A percentile compares a stretch with the other conserved stretches of the same genome.
Conservation (phyloP, 2,888 invertebrate species). For the Steinernema hermaphroditum region DNA sequence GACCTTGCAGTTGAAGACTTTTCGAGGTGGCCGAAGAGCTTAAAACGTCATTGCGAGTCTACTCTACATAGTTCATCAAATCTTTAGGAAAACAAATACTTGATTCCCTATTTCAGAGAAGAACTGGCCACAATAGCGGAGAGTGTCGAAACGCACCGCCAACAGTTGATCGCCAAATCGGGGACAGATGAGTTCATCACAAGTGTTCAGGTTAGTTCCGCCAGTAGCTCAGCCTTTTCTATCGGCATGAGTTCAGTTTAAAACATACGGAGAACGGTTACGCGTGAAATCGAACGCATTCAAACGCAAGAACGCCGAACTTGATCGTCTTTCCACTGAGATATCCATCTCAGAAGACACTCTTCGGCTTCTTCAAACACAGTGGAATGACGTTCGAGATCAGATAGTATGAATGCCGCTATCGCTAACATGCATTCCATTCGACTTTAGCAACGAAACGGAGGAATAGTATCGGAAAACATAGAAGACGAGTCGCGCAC, state of each 20-base stretch:
- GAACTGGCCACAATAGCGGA: slow-evolving; percentile 72
- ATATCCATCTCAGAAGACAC: slow-evolving; percentile 78
- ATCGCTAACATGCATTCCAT: not conserved
- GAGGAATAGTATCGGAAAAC: not conserved
- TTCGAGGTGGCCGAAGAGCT: no score
- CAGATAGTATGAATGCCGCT: slow-evolving; percentile 70
- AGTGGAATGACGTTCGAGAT: slow-evolving; percentile 70
- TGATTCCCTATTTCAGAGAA: slow-evolving; percentile 70
- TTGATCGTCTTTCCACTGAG: slow-evolving; percentile 77
- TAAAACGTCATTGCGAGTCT: no score
- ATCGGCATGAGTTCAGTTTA: no score
- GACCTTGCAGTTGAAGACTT: no score
- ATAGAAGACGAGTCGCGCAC: slow-evolving; percentile 38
- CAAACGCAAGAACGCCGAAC: slow-evolving; percentile 79
- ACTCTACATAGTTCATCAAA: no score
- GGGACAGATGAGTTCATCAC: slow-evolving; percentile 50
- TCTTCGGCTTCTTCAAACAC: slow-evolving; percentile 74
- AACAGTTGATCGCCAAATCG: slow-evolving; percentile 40
- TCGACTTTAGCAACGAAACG: not conserved
- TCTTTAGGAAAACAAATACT: not conserved
- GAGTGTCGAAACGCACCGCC: slow-evolving; percentile 37
- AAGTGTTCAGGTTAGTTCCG: slow-evolving; percentile 41
- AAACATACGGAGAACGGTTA: slow-evolving; percentile 80
- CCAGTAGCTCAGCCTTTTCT: no score
- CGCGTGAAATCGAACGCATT: slow-evolving; percentile 80